Conservation (phyloP, 2,888 invertebrate species). For the Dastarcus helophoroides region DNA sequence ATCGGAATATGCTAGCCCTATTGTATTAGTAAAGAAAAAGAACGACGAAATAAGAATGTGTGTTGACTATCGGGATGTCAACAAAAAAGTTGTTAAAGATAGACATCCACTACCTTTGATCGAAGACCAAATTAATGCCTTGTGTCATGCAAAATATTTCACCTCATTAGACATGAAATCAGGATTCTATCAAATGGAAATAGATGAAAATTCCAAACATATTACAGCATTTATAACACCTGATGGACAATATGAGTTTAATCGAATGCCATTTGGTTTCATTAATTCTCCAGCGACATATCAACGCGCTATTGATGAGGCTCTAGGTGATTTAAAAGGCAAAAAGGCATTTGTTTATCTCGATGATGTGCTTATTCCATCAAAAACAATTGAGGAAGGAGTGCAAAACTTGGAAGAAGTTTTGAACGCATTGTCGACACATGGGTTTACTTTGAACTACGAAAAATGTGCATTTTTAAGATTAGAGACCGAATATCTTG, state of each 20-base stretch:
- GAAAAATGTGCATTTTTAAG: neutral
- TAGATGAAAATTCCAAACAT: conserved; percentile 16
- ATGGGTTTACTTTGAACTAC: neutral
- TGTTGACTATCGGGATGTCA: conserved; percentile 23
- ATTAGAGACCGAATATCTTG: no score
- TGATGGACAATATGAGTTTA: conserved; percentile 24
- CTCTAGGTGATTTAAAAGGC: conserved; percentile 22
- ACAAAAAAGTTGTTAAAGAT: conserved; percentile 22
- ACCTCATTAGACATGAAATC: conserved; percentile 21
- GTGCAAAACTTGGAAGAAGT: conserved; percentile 3
- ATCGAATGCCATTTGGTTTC: conserved; percentile 26
- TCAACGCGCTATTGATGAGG: conserved; percentile 25
- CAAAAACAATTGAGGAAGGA: conserved; percentile 17
- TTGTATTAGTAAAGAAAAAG: conserved; percentile 20
- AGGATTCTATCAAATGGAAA: conserved; percentile 25
- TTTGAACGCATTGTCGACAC: neutral
- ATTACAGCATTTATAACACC: conserved; percentile 25
- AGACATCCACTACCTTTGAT: conserved; percentile 24
- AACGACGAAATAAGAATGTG: conserved; percentile 16
- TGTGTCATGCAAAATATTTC: conserved; percentile 19
- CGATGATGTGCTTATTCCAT: conserved; percentile 24
- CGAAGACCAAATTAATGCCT: conserved; percentile 20
- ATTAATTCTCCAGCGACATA: conserved; percentile 25
- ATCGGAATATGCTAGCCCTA: conserved; percentile 20
- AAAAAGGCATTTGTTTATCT: conserved; percentile 20